Evolutionary conservation across 1,140 invertebrate genomes (phyloP).

Genomic region (Mercenaria mercenaria): DNA sequence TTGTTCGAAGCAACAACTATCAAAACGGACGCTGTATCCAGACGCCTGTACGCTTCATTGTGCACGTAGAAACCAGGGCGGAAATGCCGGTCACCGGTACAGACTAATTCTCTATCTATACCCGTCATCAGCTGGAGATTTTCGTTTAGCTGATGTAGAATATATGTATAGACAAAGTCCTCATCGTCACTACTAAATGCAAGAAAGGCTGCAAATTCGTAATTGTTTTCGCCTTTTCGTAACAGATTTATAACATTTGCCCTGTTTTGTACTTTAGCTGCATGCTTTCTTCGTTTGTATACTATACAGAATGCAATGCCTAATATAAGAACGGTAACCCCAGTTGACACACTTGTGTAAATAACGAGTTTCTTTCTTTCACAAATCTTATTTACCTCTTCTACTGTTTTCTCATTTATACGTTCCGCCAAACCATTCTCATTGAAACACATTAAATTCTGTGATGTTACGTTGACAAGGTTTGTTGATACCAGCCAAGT

Average conservation of each 20-base stretch:
- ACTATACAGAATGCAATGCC: not conserved
- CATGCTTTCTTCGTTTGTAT: not conserved
- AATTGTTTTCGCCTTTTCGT: not conserved
- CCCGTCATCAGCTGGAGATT: not conserved
- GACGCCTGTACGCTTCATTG: not conserved
- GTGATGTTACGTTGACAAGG: not conserved
- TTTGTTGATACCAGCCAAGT: not conserved
- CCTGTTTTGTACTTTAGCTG: not conserved
- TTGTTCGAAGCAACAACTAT: not conserved
- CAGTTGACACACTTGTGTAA: not conserved
- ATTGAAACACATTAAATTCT: not conserved
- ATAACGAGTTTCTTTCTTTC: not conserved
- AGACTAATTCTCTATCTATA: slow-evolving; percentile 3
- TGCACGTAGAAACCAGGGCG: not conserved
- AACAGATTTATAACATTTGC: not conserved
- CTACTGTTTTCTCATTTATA: not conserved
- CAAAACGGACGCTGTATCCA: not conserved
- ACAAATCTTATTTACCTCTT: not conserved
- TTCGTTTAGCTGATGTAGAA: not conserved
- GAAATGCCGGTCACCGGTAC: not conserved
- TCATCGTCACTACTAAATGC: slow-evolving; percentile 18
- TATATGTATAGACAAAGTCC: not conserved
- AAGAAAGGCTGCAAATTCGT: slow-evolving; percentile 17
- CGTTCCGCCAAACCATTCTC: not conserved
- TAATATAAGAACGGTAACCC: not conserved